Percentiles rank a stretch among this genome's conserved stretches.
phyloP scores from a whole-genome alignment of 37 sponge, comb jelly and placozoan species.

The Mnemiopsis leidyi region DNA sequence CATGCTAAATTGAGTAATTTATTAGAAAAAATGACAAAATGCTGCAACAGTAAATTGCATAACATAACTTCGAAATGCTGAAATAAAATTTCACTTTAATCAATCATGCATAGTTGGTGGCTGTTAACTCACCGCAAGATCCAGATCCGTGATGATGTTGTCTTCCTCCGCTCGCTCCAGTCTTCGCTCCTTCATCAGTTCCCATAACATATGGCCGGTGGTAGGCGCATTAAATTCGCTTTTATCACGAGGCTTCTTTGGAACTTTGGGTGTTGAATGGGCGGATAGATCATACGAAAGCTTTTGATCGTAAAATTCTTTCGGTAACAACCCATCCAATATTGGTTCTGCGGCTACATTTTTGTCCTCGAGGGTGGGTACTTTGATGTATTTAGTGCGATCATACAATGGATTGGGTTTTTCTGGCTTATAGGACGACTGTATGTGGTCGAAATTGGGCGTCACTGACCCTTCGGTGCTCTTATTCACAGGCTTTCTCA shows the following conservation, averaged over 20 bases:
- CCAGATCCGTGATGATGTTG: conserved; percentile 40
- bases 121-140: conserved; percentile 32
- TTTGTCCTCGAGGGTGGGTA: conserved; percentile 41
- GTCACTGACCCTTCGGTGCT: not conserved
- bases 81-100: no score
- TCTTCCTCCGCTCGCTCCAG: not conserved
- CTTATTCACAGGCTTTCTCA: not conserved
- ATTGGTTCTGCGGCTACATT: not conserved
- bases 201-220: conserved; percentile 36
- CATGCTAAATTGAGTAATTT: not conserved
- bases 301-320: not conserved
- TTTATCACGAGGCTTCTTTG: not conserved
- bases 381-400: conserved; percentile 47
- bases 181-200: conserved; percentile 47
- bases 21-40: not conserved
- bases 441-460: conserved; percentile 24
- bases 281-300: not conserved
- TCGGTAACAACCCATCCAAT: not conserved
- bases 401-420: conserved; percentile 18
- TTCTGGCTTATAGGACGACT: conserved; percentile 15
- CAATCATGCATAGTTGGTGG: not conserved
- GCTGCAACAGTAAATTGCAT: no score
- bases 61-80: no score
- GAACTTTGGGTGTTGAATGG: not conserved
- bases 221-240: not conserved